Evolutionary conservation across 2,888 invertebrate genomes (phyloP).

Genomic region (Caenorhabditis japonica): DNA sequence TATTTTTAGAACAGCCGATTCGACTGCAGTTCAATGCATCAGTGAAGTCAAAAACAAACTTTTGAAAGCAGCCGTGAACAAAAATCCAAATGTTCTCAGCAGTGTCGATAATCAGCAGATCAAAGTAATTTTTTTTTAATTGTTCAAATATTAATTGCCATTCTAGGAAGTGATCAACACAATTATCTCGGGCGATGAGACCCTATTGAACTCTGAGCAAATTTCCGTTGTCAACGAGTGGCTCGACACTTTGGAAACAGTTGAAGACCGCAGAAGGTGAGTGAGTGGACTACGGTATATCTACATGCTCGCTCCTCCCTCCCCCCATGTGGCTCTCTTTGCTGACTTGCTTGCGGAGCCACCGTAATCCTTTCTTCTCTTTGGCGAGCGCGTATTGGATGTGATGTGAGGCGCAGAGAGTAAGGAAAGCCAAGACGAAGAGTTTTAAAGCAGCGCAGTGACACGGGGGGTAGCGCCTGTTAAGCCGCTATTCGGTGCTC

Average conservation of each 20-base stretch:
- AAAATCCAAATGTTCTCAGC: constrained; percentile 71
- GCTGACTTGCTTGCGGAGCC: constrained; percentile 12
- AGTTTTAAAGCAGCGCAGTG: constrained; percentile 21
- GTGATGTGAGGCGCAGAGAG: constrained; percentile 11
- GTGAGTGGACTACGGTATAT: constrained; percentile 19
- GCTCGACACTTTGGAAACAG: constrained; percentile 70
- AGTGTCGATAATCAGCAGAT: constrained; percentile 71
- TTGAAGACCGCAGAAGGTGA: constrained; percentile 65
- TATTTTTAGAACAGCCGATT: constrained; percentile 66
- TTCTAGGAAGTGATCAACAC: constrained; percentile 73
- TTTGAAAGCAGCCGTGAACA: constrained; percentile 71
- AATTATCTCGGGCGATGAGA: constrained; percentile 70
- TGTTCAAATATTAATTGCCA: not conserved
- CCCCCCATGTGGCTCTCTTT: constrained; percentile 11
- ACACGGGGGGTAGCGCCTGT: constrained; percentile 45
- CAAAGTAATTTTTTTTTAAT: constrained; percentile 53
- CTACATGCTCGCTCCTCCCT: constrained; percentile 21
- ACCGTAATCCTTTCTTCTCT: constrained; percentile 41
- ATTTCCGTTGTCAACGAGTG: constrained; percentile 74
- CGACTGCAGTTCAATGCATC: constrained; percentile 69
- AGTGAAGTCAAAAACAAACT: constrained; percentile 73
- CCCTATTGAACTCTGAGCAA: constrained; percentile 67
- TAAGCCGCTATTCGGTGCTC: constrained; percentile 65
- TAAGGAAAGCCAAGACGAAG: constrained; percentile 16
- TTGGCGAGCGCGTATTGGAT: constrained; percentile 14